A percentile compares a stretch with the other conserved stretches of the same genome.
These are phyloP conservation scores for Escarpia spicata DNA, from an alignment of 2,888 invertebrate species.

Conservation along the genomic window DNA sequence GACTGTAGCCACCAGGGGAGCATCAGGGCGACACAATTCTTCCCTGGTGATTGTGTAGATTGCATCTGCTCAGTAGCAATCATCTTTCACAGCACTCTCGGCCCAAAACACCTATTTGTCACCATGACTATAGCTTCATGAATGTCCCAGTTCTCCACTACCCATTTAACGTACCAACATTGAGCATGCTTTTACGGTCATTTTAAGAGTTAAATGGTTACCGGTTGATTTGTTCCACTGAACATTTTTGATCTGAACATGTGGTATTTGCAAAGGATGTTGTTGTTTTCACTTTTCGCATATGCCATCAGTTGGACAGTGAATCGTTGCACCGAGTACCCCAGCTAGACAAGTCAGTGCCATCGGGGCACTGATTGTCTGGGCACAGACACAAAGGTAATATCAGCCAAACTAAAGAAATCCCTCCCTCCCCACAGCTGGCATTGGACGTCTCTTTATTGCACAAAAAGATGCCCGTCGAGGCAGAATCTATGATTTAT, in stretches of 20 bases:
- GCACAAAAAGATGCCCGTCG: not conserved
- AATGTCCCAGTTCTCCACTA: not conserved
- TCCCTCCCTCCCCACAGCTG: not conserved
- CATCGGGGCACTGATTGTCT: not conserved
- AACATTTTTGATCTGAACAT: not conserved
- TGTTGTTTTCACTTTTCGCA: not conserved
- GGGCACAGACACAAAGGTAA: not conserved
- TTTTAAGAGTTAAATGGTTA: not conserved
- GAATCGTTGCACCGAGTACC: not conserved
- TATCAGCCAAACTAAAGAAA: not conserved
- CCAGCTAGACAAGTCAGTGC: not conserved
- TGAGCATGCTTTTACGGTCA: not conserved
- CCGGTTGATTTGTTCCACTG: not conserved
- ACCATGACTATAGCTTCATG: not conserved
- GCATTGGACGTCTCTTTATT: not conserved
- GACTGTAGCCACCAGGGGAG: not conserved
- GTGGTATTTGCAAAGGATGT: not conserved
- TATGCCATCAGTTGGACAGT: not conserved
- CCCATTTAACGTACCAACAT: not conserved
- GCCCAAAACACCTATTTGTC: not conserved
- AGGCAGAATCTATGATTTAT: slow-evolving; percentile 5
- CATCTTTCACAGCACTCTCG: not conserved
- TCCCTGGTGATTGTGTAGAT: not conserved
- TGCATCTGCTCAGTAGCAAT: not conserved
- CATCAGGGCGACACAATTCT: not conserved